Base-by-base conservation (phyloP, 1,140 invertebrate genomes). In the Homarus americanus region DNA sequence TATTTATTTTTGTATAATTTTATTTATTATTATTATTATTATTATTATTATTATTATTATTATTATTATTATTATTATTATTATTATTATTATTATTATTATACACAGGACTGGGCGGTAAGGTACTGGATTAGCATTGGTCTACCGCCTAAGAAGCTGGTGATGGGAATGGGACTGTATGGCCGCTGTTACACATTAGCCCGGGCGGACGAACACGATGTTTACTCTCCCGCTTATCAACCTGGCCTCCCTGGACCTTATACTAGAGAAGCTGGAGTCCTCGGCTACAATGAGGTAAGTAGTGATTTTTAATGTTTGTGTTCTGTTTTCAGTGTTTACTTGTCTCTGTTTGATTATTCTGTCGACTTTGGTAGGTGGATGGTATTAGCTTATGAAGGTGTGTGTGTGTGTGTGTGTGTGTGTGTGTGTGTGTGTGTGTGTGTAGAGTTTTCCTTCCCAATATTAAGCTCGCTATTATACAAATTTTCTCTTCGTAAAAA, bases 271-370 rank as follows among this genome's bases (percentile, higher is more conserved):
- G 93, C 94, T 10, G 97, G 97, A 24, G 95, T 95, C 40, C 94
- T 97, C 75, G 96, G 97, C n/a, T 98, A 98, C 93, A 98, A 98
- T 94, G 97, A 98, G 95, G 92, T 94, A 72, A 82, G 87, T 20
- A 63, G 63, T 36, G 41, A 20, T 10, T 49, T 49, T 49, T 49
- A 10, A 7, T 20, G 15, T 58, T 58, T 58, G 12, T 58, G n/a
- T n/a, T n/a, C n/a, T n/a, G n/a, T n/a, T n/a, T n/a, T n/a, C n/a
- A n/a, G n/a, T n/a, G n/a, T n/a, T n/a, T n/a, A n/a, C n/a, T n/a
- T n/a, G n/a, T n/a, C n/a, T n/a, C n/a, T n/a, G 20, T 34, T 7
- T 34, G 73, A 58, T 10, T 38, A 76, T 76, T 76, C 12, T 38
- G 36, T 38, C 24, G 36, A 34, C 32, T 36, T 76, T 34, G 20